phyloP scores from a whole-genome alignment of 2,113 vertebrate species.

The Pelodiscus sinensis region DNA sequence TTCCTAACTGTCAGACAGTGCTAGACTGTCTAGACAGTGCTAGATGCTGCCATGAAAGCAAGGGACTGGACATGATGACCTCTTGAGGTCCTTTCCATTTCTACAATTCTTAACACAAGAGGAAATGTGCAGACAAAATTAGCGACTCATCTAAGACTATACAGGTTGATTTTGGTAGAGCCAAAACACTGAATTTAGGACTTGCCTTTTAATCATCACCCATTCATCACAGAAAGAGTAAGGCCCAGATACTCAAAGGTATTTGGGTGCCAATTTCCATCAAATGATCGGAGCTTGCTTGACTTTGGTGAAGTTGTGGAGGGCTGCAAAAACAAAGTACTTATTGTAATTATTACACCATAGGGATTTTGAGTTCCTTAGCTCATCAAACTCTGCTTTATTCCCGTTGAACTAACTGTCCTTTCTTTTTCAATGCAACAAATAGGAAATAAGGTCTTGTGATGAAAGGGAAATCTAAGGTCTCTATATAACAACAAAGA shows the following conservation, averaged over 20 bases:
- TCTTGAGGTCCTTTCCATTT: too few species aligned
- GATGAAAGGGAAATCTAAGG: conserved; percentile 34
- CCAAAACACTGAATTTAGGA: not conserved
- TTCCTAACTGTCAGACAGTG: too few species aligned
- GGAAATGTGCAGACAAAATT: not conserved
- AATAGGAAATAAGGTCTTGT: conserved; percentile 44
- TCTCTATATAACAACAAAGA: conserved; percentile 11
- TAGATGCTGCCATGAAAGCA: too few species aligned
- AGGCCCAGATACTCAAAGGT: not conserved
- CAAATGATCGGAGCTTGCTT: not conserved
- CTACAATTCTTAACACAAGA: not conserved
- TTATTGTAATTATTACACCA: not conserved
- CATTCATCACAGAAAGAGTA: too few species aligned
- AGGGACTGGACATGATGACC: too few species aligned
- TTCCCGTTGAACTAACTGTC: conserved; percentile 24
- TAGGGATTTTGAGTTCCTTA: not conserved
- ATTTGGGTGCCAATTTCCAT: not conserved
- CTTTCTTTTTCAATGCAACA: conserved; percentile 2
- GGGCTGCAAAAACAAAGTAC: not conserved
- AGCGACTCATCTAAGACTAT: not conserved
- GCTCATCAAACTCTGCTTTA: not conserved
- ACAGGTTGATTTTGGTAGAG: not conserved
- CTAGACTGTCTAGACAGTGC: too few species aligned
- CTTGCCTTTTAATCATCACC: not conserved
- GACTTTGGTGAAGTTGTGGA: not conserved